Base-by-base conservation (phyloP, 37 sponge, comb jelly and placozoan species). In the Lycopodina hypogea region DNA sequence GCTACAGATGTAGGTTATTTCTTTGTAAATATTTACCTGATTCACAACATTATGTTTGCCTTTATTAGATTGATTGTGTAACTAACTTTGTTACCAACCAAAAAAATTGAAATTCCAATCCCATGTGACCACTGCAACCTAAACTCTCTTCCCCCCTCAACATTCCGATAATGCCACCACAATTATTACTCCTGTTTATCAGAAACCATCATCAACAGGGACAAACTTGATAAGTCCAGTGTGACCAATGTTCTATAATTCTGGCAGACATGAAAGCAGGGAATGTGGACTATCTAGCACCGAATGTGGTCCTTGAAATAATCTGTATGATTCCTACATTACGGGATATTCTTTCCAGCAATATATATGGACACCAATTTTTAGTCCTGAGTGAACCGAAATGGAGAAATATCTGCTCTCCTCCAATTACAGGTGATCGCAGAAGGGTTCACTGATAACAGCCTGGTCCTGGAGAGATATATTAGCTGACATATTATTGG, bases 51-150 rank as follows among this genome's bases (percentile, higher is more conserved):
- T n/a, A n/a, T n/a, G n/a, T n/a, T n/a, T n/a, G n/a, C n/a, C n/a
- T n/a, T n/a, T n/a, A n/a, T 2, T 50, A 93, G 93, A 83, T 93
- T 18, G 88, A 93, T 63, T 93, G 93, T 71, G 93, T 88, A 72
- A 93, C 90, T 40, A 90, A 93, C 56, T 93, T 93, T 87, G 93
- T 93, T n/a, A n/a, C n/a, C n/a, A n/a, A 17, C 82, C 90, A 15
- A 77, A 83, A 71, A 93, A 88, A 53, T 83, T 81, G 1, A 72
- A 78, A 40, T 93, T 93, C 60, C 62, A 71, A 64, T 48, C 23
- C 24, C 75, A 84, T 12, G 81, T 81, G 0, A 38, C 84, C 42
- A 40, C 42, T 3, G 39, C 76, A 39, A 76, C 85, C 26, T 4
- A 35, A 48, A 36, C 74, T 14, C 42, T 71, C 18, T 26, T 77